These are phyloP conservation scores for Labia minor DNA, from an alignment of 2,888 invertebrate genomes.

Conservation along the genomic window DNA sequence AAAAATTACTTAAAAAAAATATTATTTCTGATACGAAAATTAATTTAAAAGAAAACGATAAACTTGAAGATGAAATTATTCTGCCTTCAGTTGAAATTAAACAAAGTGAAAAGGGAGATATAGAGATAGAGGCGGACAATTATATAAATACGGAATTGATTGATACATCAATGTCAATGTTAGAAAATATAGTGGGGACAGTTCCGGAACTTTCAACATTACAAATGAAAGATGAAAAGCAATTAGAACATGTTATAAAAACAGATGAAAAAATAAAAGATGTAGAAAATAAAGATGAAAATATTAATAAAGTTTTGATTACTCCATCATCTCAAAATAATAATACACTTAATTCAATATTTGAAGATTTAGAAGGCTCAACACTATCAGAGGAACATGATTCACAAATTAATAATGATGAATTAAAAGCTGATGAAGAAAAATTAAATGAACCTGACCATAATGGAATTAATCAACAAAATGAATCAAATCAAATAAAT, in stretches of 20 bases:
- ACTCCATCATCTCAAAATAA: conserved; percentile 16
- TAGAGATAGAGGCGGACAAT: conserved; percentile 23
- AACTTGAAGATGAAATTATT: conserved; percentile 16
- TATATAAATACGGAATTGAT: conserved; percentile 20
- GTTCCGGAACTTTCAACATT: conserved; percentile 19
- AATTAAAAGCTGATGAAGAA: conserved; percentile 19
- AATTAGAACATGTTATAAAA: neutral
- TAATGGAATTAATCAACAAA: conserved; percentile 18
- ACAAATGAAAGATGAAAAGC: conserved; percentile 25
- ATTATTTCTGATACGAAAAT: conserved; percentile 2
- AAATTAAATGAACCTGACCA: conserved; percentile 32
- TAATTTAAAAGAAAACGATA: neutral
- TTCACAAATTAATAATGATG: conserved; percentile 8
- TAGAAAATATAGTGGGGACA: neutral
- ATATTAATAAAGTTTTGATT: conserved; percentile 17
- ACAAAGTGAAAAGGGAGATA: conserved; percentile 16
- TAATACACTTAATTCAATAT: conserved; percentile 15
- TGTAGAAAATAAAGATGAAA: conserved; percentile 17
- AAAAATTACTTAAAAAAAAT: neutral
- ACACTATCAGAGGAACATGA: conserved; percentile 22
- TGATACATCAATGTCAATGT: conserved; percentile 24
- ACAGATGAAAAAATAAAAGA: conserved; percentile 7
- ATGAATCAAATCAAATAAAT: conserved; percentile 36
- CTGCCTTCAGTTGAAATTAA: conserved; percentile 15
- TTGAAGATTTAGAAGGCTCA: conserved; percentile 16